Evolutionary conservation across 2,888 invertebrate species (phyloP).

Genomic region (Diplazon laetatorius): DNA sequence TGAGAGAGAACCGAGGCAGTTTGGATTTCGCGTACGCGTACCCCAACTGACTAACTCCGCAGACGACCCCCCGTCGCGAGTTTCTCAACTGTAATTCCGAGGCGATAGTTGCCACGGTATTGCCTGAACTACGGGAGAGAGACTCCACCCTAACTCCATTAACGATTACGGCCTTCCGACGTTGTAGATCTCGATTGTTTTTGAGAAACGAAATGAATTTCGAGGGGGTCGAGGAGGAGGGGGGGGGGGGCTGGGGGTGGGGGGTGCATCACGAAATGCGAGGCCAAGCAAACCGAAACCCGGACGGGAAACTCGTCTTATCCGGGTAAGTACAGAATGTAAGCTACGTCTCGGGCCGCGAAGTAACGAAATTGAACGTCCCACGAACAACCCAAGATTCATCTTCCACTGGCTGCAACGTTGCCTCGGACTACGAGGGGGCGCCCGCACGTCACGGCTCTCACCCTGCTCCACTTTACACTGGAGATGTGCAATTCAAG

Average conservation of each 20-base stretch:
- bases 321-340: background rate
- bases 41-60: conserved; percentile 50
- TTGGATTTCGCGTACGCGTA: conserved; percentile 34
- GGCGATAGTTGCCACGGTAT: conserved; percentile 74
- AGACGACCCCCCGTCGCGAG: conserved; percentile 61
- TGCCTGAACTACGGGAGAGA: conserved; percentile 68
- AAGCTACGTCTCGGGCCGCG: conserved; percentile 7
- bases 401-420: conserved; percentile 28
- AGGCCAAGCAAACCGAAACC: background rate
- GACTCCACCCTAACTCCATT: conserved; percentile 72
- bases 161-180: conserved; percentile 71
- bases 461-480: conserved; percentile 30
- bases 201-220: conserved; percentile 61
- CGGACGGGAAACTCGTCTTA: background rate
- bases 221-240: no score
- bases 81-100: conserved; percentile 77
- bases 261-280: background rate
- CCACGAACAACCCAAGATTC: conserved; percentile 13
- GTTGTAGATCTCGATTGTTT: conserved; percentile 70
- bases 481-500: conserved; percentile 44
- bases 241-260: no score
- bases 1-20: conserved; percentile 8
- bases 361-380: conserved; percentile 37
- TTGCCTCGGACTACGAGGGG: conserved; percentile 30
- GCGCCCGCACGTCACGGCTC: conserved; percentile 21